Conservation (phyloP, 1,140 invertebrate genomes). For the Zaprionus davidi region DNA sequence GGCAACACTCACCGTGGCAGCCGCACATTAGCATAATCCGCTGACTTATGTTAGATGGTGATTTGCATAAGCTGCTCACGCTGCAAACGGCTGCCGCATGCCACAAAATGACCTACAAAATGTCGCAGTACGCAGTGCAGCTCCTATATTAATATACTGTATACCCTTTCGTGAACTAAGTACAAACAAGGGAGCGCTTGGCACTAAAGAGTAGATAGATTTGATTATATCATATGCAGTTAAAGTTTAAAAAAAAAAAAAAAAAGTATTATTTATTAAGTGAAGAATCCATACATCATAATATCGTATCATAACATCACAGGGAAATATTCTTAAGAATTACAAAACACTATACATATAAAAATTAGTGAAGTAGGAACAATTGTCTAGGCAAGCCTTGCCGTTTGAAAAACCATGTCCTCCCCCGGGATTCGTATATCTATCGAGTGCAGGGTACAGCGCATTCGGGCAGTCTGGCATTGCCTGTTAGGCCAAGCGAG, state of each 20-base stretch:
- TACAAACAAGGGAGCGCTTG: no score
- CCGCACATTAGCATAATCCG: constrained; percentile 68
- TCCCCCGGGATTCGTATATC: no score
- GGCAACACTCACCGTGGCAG: constrained; percentile 19
- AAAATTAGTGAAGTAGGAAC: no score
- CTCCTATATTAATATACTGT: constrained; percentile 12
- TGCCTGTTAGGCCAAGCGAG: neutral
- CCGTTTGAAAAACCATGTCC: no score
- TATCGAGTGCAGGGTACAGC: neutral
- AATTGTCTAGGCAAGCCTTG: no score
- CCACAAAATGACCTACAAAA: constrained; percentile 27
- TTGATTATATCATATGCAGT: neutral
- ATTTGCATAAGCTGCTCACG: constrained; percentile 68
- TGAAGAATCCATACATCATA: no score
- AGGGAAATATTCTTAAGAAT: no score
- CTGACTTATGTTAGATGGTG: constrained; percentile 62
- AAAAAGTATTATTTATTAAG: no score
- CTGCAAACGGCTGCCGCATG: constrained; percentile 9
- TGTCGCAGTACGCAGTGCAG: constrained; percentile 44
- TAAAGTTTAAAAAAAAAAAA: no score
- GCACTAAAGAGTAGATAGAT: neutral
- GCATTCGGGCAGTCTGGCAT: neutral
- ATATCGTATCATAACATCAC: no score
- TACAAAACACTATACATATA: no score
- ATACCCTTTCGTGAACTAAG: neutral